Evolutionary conservation across 2,797 vertebrate species (phyloP).

Genomic region (Nyctibius grandis): DNA sequence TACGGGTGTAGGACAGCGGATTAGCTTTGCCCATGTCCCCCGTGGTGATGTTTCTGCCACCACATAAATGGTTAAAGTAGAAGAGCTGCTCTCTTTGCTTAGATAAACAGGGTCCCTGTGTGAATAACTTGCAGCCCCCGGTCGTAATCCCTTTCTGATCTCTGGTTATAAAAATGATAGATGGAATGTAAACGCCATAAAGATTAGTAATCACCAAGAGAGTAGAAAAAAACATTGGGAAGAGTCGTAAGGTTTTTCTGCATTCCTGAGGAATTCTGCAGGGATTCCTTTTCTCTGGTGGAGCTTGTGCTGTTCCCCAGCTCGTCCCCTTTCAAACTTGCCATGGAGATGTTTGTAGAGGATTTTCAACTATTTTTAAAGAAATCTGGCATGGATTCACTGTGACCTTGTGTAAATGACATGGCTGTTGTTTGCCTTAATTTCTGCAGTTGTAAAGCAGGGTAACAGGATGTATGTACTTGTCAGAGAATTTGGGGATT

Average conservation of each 20-base stretch:
- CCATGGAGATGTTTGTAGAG: background rate
- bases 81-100: constrained; percentile 4
- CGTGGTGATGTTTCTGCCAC: background rate
- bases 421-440: background rate
- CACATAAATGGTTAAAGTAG: constrained; percentile 12
- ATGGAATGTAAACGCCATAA: constrained; percentile 64
- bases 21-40: background rate
- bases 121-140: constrained; percentile 14
- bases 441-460: background rate
- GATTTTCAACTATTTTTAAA: background rate
- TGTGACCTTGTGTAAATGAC: background rate
- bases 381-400: background rate
- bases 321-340: background rate
- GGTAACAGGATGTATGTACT: background rate
- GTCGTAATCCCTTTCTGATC: constrained; percentile 54
- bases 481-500: constrained; percentile 8
- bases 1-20: background rate
- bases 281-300: background rate
- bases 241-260: constrained; percentile 13
- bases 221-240: constrained; percentile 4
- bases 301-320: background rate
- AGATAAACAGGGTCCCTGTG: constrained; percentile 44
- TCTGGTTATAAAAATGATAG: constrained; percentile 64
- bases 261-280: constrained; percentile 47
- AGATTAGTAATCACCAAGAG: constrained; percentile 38